Percentiles rank a stretch among this genome's conserved stretches.
Conservation (phyloP, 2,888 invertebrate species). For the Venusia cambrica region DNA sequence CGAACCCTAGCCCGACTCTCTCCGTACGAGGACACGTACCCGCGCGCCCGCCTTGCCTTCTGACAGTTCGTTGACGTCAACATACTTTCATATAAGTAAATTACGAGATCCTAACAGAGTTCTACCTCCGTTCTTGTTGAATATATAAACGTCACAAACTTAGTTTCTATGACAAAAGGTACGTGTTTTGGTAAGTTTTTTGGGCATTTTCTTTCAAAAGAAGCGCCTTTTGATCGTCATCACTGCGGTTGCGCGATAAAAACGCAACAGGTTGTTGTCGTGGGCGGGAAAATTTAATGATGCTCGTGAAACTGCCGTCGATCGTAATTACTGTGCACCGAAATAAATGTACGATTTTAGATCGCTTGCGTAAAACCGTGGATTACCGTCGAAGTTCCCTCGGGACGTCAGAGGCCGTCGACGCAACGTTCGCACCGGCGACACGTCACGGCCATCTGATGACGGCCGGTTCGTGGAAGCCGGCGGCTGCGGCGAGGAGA, state of each 20-base stretch:
- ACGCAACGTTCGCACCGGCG: conserved; percentile 40
- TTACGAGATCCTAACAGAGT: too few relatives aligned
- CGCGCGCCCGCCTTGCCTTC: conserved; percentile 33
- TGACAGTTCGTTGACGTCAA: conserved; percentile 9
- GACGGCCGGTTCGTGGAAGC: conserved; percentile 15
- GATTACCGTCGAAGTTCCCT: conserved; percentile 51
- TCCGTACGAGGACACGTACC: conserved; percentile 45
- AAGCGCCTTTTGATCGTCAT: conserved; percentile 36
- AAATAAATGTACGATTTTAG: conserved; percentile 67
- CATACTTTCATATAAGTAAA: conserved; percentile 14
- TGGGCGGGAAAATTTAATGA: conserved; percentile 68
- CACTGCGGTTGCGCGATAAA: conserved; percentile 58
- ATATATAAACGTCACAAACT: too few relatives aligned
- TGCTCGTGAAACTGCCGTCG: conserved; percentile 52
- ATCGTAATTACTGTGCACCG: conserved; percentile 52
- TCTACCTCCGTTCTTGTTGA: too few relatives aligned
- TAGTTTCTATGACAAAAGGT: too few relatives aligned
- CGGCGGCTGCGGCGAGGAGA: conserved; percentile 24
- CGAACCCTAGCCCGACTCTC: conserved; percentile 41
- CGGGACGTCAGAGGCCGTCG: conserved; percentile 58
- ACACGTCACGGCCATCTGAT: conserved; percentile 39
- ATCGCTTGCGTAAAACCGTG: conserved; percentile 57
- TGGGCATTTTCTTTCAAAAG: conserved; percentile 40
- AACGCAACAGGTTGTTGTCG: conserved; percentile 71
- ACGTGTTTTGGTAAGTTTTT: conserved; percentile 4